Base-by-base conservation (phyloP, 2,888 invertebrate genomes). In the Apotomis capreana region DNA sequence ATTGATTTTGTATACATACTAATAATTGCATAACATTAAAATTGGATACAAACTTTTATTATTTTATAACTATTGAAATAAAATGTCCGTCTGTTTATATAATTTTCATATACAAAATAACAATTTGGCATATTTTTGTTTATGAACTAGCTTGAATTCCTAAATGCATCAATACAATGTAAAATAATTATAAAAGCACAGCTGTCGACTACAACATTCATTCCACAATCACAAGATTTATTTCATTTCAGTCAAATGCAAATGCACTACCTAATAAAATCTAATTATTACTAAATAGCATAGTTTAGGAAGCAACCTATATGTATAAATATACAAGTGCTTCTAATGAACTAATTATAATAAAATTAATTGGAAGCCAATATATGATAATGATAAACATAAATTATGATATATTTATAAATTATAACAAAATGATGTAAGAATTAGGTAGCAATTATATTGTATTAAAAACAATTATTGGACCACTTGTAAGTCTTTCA, bases 401-500 rank as follows among this genome's bases (percentile, higher is more conserved):
- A 46, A 65, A 65, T 64, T 44, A 64, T 65, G 55, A 65, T 44
- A 57, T 46, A 65, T 65, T 81, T 74, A 83, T 79, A 84, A 78
- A 78, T 81, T 79, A 70, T 73, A 70, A 73, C 49, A 68, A 76
- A 73, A 73, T 74, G 60, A 52, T 73, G 70, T 68, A 61, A 64
- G 64, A 70, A 73, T 74, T 75, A 77, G 71, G 71, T 76, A 76
- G 62, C 74, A 78, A 77, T 78, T 75, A 81, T 76, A 78, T 78
- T 59, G 77, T 79, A 79, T 79, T 83, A 82, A 85, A 80, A 76
- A 87, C 84, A 82, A 83, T 82, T 83, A 87, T 91, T 91, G 92
- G 91, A 92, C 92, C 91, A 88, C 89, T 84, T 85, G 84, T 81
- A 90, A 90, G 89, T 90, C 90, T 91, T 90, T 88, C 76, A 84